Evolutionary conservation across 2,797 vertebrate genomes (phyloP), one percentile per base, ranked within the genome.

Genomic region (Notolepis coatsorum): DNA sequence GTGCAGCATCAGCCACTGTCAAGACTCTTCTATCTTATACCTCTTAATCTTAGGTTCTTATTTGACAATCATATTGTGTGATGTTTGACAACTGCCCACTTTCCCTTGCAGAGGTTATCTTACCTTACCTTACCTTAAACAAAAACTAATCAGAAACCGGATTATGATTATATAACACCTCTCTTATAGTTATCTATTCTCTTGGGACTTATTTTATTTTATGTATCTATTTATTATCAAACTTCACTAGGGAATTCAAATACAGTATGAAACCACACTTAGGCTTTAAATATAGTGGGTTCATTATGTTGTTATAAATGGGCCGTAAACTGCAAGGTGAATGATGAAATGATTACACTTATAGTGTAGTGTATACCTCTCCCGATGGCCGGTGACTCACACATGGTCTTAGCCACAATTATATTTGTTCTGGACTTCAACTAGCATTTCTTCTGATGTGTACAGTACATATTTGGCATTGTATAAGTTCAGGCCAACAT

Each of bases 241-340:
- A n/a, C n/a, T n/a, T n/a, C n/a, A n/a, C n/a, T n/a, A n/a, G n/a
- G n/a, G n/a, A n/a, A n/a, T n/a, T n/a, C n/a, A n/a, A n/a, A n/a
- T n/a, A n/a, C n/a, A n/a, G n/a, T 47, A 68, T 30, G 25, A 42
- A 20, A 28, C 24, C n/a, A 51, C 48, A 25, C 21, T 46, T 59
- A n/a, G 8, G 5, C 21, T 12, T 51, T 39, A 28, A 55, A 37
- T 21, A 61, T 38, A 25, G 10, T 66, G 25, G 45, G 45, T 73
- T 60, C 38, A 74, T 58, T 43, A 48, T 51, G 58, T 17, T 20
- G 37, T 57, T 57, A 20, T 57, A 68, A 57, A 53, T 12, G 3
- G 41, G 4, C 33, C n/a, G n/a, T n/a, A n/a, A n/a, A n/a, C n/a
- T 60, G 5, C 39, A 55, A n/a, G n/a, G 12, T 38, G 20, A 68